Base-by-base conservation (phyloP, 2,797 vertebrate species). In the Ctenosaura bakeri region DNA sequence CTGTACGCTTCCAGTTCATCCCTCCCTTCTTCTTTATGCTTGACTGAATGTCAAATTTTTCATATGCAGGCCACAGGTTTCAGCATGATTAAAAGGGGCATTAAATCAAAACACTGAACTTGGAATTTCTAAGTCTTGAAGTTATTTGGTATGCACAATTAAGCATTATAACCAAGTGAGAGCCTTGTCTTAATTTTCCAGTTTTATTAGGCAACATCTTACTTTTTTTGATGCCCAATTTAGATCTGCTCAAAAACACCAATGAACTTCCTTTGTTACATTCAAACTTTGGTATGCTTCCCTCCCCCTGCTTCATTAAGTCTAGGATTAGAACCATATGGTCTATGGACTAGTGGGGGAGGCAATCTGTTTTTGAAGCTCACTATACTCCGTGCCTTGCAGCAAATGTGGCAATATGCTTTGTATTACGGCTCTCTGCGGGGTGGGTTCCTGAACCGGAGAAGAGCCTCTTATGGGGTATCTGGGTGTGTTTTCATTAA, bases 41-140 rank as follows among this genome's bases (percentile, higher is more conserved):
- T 88, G 82, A 92, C 88, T 93, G 89, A 89, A 66, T 52, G 93
- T 86, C 35, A 93, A 83, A 80, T 69, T 95, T 62, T 95, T 74
- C 69, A 77, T 89, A 22, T 89, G 38, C 89, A 66, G 74, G 85
- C 90, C 35, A 1, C 87, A 78, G 90, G 93, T 90, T 92, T 79
- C 79, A 93, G 77, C 18, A 88, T 86, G 52, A 24, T 89, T 86
- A 80, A 89, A 88, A 89, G 83, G 32, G n/a, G 14, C n/a, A 69
- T 80, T 87, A 81, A 84, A 89, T 52, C 82, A 90, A 87, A 92
- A 91, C 77, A 91, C 88, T 73, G 86, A 90, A 76, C 4, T 32
- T 76, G 84, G 56, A 66, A 89, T 83, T 93, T 94, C 90, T 91
- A 78, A 80, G 52, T 86, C 79, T 56, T 38, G 62, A 46, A 88